Conservation (phyloP, 2,888 invertebrate genomes). For the Phlogophora meticulosa region DNA sequence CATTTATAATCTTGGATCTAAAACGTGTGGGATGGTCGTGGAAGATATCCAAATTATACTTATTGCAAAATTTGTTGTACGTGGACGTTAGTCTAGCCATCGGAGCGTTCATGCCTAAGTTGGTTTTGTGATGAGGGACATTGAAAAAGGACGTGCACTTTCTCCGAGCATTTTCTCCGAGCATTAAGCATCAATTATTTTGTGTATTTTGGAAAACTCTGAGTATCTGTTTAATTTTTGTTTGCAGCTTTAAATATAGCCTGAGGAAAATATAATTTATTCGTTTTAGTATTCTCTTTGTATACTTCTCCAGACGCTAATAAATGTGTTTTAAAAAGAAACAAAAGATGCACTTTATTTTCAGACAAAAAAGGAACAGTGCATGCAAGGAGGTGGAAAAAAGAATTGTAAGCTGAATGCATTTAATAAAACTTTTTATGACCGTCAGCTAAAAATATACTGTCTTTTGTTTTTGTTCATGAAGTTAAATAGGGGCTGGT, state of each 20-base stretch:
- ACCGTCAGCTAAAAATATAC: not conserved
- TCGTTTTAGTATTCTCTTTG: not conserved
- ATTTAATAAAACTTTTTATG: constrained; percentile 1
- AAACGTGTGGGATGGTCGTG: too few relatives aligned
- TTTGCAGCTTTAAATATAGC: not conserved
- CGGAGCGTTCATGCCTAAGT: too few relatives aligned
- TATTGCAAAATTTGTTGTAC: too few relatives aligned
- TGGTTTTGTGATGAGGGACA: too few relatives aligned
- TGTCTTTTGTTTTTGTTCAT: not conserved
- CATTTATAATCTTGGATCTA: too few relatives aligned
- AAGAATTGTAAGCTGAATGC: not conserved
- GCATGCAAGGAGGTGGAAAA: constrained; percentile 10
- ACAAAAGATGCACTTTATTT: constrained; percentile 8
- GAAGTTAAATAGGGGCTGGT: not conserved
- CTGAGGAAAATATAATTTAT: not conserved
- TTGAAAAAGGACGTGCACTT: too few relatives aligned
- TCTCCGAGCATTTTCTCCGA: too few relatives aligned
- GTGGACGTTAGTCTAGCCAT: too few relatives aligned
- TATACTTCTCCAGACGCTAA: not conserved
- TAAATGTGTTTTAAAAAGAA: constrained; percentile 17
- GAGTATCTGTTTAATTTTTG: too few relatives aligned
- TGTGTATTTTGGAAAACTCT: too few relatives aligned
- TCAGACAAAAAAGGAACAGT: constrained; percentile 13
- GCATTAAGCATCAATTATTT: too few relatives aligned
- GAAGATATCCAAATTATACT: too few relatives aligned